These are phyloP conservation scores for Carapus acus DNA, from an alignment of 2,797 vertebrate species.

Conservation along the genomic window DNA sequence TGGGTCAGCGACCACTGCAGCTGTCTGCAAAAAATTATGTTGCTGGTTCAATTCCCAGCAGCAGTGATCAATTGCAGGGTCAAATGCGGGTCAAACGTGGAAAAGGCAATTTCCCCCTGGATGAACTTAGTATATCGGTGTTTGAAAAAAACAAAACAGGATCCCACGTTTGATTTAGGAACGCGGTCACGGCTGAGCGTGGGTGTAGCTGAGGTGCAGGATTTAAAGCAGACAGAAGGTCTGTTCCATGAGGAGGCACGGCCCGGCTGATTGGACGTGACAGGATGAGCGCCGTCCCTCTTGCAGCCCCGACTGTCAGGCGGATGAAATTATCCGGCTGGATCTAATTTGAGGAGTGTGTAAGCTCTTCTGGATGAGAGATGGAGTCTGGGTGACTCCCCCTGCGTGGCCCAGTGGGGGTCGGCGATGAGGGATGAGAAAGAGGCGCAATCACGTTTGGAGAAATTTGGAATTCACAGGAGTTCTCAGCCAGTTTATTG, in stretches of 20 bases:
- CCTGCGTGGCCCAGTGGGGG: too few species aligned
- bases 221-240: slow-evolving; percentile 27
- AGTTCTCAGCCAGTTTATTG: too few species aligned
- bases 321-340: background rate
- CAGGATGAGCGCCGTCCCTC: slow-evolving; percentile 66
- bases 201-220: slow-evolving; percentile 14
- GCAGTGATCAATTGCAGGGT: too few species aligned
- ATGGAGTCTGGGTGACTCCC: background rate
- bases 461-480: background rate
- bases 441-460: too few species aligned
- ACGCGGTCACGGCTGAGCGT: background rate
- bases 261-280: slow-evolving; percentile 69
- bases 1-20: too few species aligned
- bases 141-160: slow-evolving; percentile 43
- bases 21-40: too few species aligned
- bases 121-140: background rate
- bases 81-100: too few species aligned
- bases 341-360: background rate
- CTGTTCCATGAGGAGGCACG: slow-evolving; percentile 65
- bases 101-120: slow-evolving; percentile 14
- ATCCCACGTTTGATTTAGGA: slow-evolving; percentile 1
- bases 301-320: slow-evolving; percentile 30
- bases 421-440: too few species aligned
- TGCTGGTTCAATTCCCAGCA: too few species aligned
- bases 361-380: background rate